A percentile compares a stretch with the other conserved stretches of the same genome.
phyloP scores from a whole-genome alignment of 1,140 invertebrate genomes.

The Drosophila rufa region DNA sequence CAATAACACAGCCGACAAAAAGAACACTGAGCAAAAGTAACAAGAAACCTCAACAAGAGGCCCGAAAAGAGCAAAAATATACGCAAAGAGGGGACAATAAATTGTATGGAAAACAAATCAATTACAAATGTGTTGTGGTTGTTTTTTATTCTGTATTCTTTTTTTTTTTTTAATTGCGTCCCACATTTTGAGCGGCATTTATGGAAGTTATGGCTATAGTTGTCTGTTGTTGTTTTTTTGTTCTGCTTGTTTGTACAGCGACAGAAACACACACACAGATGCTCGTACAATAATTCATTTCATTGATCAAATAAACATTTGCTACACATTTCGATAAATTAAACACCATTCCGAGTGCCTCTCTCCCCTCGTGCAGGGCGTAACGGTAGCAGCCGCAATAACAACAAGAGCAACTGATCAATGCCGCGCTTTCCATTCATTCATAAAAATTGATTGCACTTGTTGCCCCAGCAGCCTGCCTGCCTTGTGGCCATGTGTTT shows the following conservation, averaged over 20 bases:
- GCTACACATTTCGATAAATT: slow-evolving; percentile 81
- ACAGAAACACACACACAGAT: slow-evolving; percentile 25
- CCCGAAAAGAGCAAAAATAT: slow-evolving; percentile 28
- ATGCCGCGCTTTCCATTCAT: slow-evolving; percentile 69
- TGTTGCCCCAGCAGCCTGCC: slow-evolving; percentile 34
- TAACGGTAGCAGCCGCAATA: slow-evolving; percentile 37
- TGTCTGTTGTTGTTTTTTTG: slow-evolving; percentile 41
- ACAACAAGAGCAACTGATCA: slow-evolving; percentile 49
- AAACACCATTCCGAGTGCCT: slow-evolving; percentile 50
- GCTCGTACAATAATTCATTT: slow-evolving; percentile 79
- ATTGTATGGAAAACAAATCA: slow-evolving; percentile 81
- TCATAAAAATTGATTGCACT: slow-evolving; percentile 83
- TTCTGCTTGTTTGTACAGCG: slow-evolving; percentile 52
- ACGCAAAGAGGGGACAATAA: slow-evolving; percentile 43
- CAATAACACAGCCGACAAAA: slow-evolving; percentile 38
- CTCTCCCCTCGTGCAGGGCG: slow-evolving; percentile 45
- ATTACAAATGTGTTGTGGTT: slow-evolving; percentile 58
- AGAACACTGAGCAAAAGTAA: slow-evolving; percentile 24
- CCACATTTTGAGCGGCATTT: slow-evolving; percentile 47
- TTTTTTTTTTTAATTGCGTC: slow-evolving; percentile 16
- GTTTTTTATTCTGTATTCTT: slow-evolving; percentile 3
- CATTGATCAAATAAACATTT: slow-evolving; percentile 84
- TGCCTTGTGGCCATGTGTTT: slow-evolving; percentile 52
- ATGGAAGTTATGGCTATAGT: slow-evolving; percentile 44
- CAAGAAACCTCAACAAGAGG: slow-evolving; percentile 31